Evolutionary conservation across 1,140 invertebrate genomes (phyloP), one percentile per base, ranked within the genome.

Genomic region (Drosophila arawakana): DNA sequence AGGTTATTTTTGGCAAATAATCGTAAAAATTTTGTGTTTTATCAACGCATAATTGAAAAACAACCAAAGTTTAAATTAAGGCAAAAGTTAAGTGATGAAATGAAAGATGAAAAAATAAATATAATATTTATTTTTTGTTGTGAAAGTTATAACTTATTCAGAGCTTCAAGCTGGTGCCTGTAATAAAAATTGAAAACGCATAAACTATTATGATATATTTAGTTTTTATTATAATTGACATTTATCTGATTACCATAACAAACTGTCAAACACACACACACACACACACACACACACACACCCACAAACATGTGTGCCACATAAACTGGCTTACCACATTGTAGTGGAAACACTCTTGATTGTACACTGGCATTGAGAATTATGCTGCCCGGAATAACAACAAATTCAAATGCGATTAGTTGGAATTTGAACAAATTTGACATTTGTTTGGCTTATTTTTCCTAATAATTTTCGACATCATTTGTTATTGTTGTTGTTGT

Each of bases 391-490:
- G 21, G 25, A 43, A 43, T 50, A 44, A 44, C 59, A 44, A 46
- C 60, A 55, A 55, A 73, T 69, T 41, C 39, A 47, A 60, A 68
- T 68, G 18, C 41, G 43, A 70, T 74, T 70, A 62, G 30, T 54
- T 49, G 3, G n/a, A 55, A 39, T 50, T 46, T 43, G 13, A 59
- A 44, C 46, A 67, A 50, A 55, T 69, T 73, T 73, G 57, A 55
- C 41, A 61, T 73, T 73, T 73, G 46, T 70, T 69, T 60, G 34
- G 37, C 47, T 35, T 9, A 44, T 59, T 67, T 67, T 37, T n/a
- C 54, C 39, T 44, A 39, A 18, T 35, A 47, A 50, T 78, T 66
- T 44, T 15, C 9, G 5, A 30, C 37, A 35, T 4, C 46, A n/a
- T 25, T 5, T 37, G 35, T 25, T 15, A 15, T 15, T 37, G 13